phyloP scores from a whole-genome alignment of 2,888 invertebrate genomes.

The Lasiommata megera region DNA sequence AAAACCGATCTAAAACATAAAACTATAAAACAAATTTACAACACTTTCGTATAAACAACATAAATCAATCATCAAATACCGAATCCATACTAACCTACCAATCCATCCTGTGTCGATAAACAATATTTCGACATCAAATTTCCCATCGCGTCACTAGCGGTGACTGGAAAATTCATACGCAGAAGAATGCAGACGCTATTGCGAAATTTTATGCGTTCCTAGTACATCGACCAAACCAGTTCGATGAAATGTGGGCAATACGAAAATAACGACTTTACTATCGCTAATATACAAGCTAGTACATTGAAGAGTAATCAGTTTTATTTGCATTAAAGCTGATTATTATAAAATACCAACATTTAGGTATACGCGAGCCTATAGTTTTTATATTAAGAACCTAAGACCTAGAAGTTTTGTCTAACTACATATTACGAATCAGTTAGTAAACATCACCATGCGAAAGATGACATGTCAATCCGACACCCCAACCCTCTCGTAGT shows the following conservation, averaged over 20 bases:
- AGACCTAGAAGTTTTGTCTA: too few species aligned
- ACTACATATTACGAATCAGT: too few species aligned
- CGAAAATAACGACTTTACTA: conserved; percentile 36
- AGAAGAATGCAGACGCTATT: conserved; percentile 45
- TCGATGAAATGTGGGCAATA: conserved; percentile 41
- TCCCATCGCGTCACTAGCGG: conserved; percentile 34
- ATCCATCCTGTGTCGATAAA: conserved; percentile 14
- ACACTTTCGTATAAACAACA: neutral
- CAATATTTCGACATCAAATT: conserved; percentile 9
- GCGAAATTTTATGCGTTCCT: conserved; percentile 43
- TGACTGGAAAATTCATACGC: conserved; percentile 39
- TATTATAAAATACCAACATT: too few species aligned
- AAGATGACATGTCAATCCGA: too few species aligned
- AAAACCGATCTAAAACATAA: neutral
- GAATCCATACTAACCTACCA: too few species aligned
- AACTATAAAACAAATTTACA: neutral
- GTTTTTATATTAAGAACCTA: too few species aligned
- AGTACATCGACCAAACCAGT: conserved; percentile 40
- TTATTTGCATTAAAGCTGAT: conserved; percentile 14
- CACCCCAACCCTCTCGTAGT: too few species aligned
- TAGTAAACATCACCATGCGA: too few species aligned
- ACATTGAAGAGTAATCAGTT: conserved; percentile 28
- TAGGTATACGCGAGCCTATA: too few species aligned
- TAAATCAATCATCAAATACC: conserved; percentile 4
- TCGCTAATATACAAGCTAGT: conserved; percentile 18